A percentile compares a stretch with the other conserved stretches of the same genome.
phyloP scores from a whole-genome alignment of 2,888 invertebrate genomes.

The Leucophenga maculata region DNA sequence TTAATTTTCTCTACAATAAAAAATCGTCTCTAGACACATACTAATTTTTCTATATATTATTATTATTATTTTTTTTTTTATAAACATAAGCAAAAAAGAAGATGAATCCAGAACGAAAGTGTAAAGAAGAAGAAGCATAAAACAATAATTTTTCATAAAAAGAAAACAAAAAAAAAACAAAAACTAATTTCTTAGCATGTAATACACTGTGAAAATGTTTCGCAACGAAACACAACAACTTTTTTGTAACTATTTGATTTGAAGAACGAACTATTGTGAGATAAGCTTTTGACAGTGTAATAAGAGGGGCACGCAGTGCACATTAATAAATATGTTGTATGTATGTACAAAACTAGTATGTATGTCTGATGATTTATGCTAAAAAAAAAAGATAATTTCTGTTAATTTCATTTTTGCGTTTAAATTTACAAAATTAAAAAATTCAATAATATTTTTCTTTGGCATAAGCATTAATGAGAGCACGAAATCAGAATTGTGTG shows the following conservation, averaged over 20 bases:
- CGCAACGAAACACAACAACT: conserved; percentile 23
- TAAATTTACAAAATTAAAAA: too few species aligned
- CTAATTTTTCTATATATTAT: background rate
- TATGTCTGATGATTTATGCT: too few species aligned
- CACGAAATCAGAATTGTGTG: background rate
- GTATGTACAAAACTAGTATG: too few species aligned
- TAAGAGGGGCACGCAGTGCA: too few species aligned
- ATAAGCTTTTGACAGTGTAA: too few species aligned
- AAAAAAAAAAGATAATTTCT: too few species aligned
- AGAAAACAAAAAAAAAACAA: background rate
- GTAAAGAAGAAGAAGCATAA: background rate
- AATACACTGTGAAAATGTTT: conserved; percentile 25
- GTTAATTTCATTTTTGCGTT: too few species aligned
- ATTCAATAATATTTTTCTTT: too few species aligned
- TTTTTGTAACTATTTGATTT: conserved; percentile 16
- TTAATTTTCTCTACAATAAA: background rate
- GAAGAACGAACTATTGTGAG: background rate
- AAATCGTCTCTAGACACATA: background rate
- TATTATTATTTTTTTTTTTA: background rate
- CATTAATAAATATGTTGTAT: too few species aligned
- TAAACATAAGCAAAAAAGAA: background rate
- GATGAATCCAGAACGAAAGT: background rate
- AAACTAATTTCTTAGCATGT: conserved; percentile 19
- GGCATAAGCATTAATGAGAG: background rate
- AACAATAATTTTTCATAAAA: conserved; percentile 9